phyloP scores from a whole-genome alignment of 2,888 invertebrate species.

The Parasteatoda lunata region DNA sequence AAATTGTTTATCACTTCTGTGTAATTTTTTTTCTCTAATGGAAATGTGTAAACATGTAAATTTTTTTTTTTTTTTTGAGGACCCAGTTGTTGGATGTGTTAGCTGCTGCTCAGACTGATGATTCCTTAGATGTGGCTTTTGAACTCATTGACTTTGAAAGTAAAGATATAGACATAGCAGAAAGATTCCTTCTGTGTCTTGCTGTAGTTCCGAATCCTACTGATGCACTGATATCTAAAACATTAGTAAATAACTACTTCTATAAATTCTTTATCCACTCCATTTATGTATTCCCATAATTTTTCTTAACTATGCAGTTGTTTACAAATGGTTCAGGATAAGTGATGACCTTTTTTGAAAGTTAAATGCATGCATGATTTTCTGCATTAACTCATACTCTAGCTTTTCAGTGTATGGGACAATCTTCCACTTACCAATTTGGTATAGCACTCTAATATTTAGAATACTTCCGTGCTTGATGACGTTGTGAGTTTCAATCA shows the following conservation, averaged over 20 bases:
- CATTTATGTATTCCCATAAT: neutral
- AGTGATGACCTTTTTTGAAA: too few relatives aligned
- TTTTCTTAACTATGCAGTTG: neutral
- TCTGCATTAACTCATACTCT: too few relatives aligned
- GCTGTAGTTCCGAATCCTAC: slow-evolving; percentile 82
- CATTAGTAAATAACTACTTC: slow-evolving; percentile 71
- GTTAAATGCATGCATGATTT: too few relatives aligned
- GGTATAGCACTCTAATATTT: too few relatives aligned
- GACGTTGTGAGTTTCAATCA: too few relatives aligned
- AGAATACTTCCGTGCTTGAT: too few relatives aligned
- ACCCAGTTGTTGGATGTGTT: slow-evolving; percentile 68
- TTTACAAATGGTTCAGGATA: too few relatives aligned
- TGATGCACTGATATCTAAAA: slow-evolving; percentile 76
- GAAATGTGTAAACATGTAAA: neutral
- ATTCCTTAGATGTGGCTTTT: slow-evolving; percentile 82
- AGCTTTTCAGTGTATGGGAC: too few relatives aligned
- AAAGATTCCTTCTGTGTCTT: slow-evolving; percentile 85
- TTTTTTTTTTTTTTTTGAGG: slow-evolving; percentile 24
- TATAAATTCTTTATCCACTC: too few relatives aligned
- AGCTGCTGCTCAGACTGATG: slow-evolving; percentile 76
- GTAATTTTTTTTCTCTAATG: slow-evolving; percentile 5
- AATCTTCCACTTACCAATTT: too few relatives aligned
- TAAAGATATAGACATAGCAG: slow-evolving; percentile 78
- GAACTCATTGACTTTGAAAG: slow-evolving; percentile 78
- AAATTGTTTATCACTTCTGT: neutral